phyloP scores from a whole-genome alignment of 1,140 invertebrate genomes.

The Akabosia matsudoensis region DNA sequence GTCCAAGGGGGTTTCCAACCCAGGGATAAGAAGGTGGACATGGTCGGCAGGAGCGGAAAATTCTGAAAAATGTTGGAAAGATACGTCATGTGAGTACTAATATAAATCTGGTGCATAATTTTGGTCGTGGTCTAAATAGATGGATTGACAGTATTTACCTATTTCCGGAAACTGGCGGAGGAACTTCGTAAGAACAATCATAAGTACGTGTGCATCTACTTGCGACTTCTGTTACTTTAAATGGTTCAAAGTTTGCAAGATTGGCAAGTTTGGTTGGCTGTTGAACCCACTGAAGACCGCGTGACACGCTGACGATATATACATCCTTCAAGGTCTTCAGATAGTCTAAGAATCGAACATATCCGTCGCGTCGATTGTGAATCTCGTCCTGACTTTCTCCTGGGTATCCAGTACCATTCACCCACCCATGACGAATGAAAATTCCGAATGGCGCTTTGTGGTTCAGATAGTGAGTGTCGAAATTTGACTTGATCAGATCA shows the following conservation, averaged over 20 bases:
- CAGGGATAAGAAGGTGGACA: not conserved
- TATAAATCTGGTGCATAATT: not conserved
- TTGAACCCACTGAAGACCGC: conserved; percentile 52
- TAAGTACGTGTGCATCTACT: not conserved
- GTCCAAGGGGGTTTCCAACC: not conserved
- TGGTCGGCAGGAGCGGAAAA: not conserved
- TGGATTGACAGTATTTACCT: not conserved
- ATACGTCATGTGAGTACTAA: not conserved
- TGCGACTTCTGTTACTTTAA: not conserved
- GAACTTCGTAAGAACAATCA: not conserved
- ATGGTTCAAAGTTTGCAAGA: conserved; percentile 12
- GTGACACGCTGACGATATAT: conserved; percentile 46
- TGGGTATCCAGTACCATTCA: not conserved
- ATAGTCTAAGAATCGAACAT: conserved; percentile 45
- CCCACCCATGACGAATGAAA: conserved; percentile 56
- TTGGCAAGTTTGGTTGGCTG: conserved; percentile 44
- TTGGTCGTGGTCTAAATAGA: not conserved
- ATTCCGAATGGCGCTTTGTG: conserved; percentile 62
- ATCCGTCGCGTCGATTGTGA: not conserved
- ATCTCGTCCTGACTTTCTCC: not conserved
- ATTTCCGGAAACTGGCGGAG: not conserved
- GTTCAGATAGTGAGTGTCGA: conserved; percentile 56
- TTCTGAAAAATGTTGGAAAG: not conserved
- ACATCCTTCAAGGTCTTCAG: conserved; percentile 39
- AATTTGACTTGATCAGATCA: conserved; percentile 57